Conservation (phyloP, 2,888 invertebrate genomes). For the Callyntrura sp. region DNA sequence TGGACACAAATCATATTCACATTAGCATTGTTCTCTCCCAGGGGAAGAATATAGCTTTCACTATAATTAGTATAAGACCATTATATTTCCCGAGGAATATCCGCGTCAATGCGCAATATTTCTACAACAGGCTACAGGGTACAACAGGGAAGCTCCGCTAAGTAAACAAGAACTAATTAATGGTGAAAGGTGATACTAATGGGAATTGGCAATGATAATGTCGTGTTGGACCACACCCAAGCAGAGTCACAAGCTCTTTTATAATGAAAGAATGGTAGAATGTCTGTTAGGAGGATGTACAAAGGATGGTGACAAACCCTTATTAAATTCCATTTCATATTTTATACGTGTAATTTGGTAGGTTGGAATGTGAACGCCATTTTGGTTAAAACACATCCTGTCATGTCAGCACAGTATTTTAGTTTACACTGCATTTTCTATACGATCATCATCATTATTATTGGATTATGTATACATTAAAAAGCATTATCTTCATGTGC, state of each 20-base stretch:
- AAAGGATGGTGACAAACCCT: neutral
- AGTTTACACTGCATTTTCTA: neutral
- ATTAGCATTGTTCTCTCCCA: neutral
- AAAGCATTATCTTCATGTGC: conserved; percentile 46
- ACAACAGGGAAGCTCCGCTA: neutral
- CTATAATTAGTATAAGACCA: neutral
- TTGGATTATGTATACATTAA: conserved; percentile 36
- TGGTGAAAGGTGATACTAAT: conserved; percentile 68
- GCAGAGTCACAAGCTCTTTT: neutral
- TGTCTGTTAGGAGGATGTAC: neutral
- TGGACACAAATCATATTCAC: neutral
- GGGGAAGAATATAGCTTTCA: neutral
- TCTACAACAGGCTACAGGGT: neutral
- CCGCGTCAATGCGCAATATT: neutral
- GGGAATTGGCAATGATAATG: conserved; percentile 64
- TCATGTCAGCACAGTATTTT: conserved; percentile 26
- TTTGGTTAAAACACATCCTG: neutral
- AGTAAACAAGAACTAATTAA: conserved; percentile 70
- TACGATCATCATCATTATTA: neutral
- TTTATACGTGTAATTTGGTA: no score
- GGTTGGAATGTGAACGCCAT: no score
- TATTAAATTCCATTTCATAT: neutral
- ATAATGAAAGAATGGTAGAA: neutral
- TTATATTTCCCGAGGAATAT: neutral
- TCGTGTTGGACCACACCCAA: conserved; percentile 73